Percentiles rank a stretch among this genome's conserved stretches.
These are phyloP conservation scores for Boleophthalmus pectinirostris DNA, from an alignment of 2,113 vertebrate species.

Conservation along the genomic window DNA sequence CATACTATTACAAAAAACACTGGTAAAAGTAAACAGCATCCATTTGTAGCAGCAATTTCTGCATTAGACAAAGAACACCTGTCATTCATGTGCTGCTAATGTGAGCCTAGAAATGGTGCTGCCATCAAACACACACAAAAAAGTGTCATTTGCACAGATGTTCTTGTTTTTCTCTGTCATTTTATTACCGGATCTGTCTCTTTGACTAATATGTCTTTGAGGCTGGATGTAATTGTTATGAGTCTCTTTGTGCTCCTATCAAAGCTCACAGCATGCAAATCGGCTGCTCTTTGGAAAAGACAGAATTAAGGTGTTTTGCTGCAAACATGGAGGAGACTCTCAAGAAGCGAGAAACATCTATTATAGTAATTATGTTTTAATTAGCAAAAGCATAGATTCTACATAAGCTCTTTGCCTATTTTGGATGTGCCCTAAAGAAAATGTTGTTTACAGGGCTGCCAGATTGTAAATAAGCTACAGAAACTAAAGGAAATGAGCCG, in stretches of 20 bases:
- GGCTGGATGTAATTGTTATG: background rate
- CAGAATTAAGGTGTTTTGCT: background rate
- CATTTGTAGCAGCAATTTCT: constrained; percentile 22
- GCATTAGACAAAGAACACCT: constrained; percentile 23
- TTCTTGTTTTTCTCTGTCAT: constrained; percentile 4
- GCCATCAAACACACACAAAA: constrained; percentile 17
- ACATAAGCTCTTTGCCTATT: background rate
- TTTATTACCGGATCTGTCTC: background rate
- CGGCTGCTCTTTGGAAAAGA: background rate
- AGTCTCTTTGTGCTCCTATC: background rate
- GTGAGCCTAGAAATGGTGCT: background rate
- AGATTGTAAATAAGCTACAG: background rate
- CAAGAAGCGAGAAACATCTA: background rate
- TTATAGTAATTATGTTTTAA: background rate
- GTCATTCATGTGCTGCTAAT: constrained; percentile 41
- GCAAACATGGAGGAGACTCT: background rate
- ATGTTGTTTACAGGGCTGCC: background rate
- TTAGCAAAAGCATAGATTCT: background rate
- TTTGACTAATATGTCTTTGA: background rate
- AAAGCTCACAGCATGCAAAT: background rate
- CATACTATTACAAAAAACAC: constrained; percentile 2
- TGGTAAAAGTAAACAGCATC: constrained; percentile 17
- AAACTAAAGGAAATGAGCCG: background rate
- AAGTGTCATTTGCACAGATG: constrained; percentile 7
- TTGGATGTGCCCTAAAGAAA: background rate